A percentile compares a stretch with the other conserved stretches of the same genome.
Conservation (phyloP, 2,113 vertebrate genomes). For the Danionella cerebrum region DNA sequence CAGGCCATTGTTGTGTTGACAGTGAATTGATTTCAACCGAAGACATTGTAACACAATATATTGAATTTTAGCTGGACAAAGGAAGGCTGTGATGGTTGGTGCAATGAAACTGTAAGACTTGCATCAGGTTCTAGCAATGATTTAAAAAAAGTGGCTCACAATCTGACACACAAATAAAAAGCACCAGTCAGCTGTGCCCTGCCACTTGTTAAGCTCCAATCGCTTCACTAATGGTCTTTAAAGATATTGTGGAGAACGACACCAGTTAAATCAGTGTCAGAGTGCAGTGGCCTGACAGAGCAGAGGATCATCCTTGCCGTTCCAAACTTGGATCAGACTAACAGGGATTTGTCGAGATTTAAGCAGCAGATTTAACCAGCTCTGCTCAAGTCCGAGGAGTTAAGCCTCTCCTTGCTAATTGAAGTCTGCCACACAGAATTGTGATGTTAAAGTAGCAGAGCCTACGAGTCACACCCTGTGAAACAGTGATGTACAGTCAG, state of each 20-base stretch:
- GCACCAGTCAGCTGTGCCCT: not conserved
- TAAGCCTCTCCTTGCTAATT: not conserved
- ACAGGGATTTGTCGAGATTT: conserved; percentile 15
- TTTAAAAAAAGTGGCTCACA: too few relatives aligned
- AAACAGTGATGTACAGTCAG: too few relatives aligned
- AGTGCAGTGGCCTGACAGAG: conserved; percentile 29
- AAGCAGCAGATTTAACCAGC: not conserved
- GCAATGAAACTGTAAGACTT: too few relatives aligned
- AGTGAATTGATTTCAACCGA: too few relatives aligned
- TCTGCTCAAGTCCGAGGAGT: not conserved
- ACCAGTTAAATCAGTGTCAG: not conserved
- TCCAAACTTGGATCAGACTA: conserved; percentile 33
- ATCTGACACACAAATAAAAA: too few relatives aligned
- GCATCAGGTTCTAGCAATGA: too few relatives aligned
- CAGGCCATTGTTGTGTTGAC: too few relatives aligned
- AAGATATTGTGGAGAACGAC: not conserved
- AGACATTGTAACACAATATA: too few relatives aligned
- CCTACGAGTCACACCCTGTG: too few relatives aligned
- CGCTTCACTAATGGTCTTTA: not conserved
- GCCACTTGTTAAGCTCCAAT: not conserved
- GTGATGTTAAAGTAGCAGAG: not conserved
- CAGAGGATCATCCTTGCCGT: conserved; percentile 34
- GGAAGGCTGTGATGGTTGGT: too few relatives aligned
- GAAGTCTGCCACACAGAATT: not conserved
- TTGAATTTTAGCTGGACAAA: too few relatives aligned